phyloP scores from a whole-genome alignment of 2,113 vertebrate genomes.

The Limanda limanda region DNA sequence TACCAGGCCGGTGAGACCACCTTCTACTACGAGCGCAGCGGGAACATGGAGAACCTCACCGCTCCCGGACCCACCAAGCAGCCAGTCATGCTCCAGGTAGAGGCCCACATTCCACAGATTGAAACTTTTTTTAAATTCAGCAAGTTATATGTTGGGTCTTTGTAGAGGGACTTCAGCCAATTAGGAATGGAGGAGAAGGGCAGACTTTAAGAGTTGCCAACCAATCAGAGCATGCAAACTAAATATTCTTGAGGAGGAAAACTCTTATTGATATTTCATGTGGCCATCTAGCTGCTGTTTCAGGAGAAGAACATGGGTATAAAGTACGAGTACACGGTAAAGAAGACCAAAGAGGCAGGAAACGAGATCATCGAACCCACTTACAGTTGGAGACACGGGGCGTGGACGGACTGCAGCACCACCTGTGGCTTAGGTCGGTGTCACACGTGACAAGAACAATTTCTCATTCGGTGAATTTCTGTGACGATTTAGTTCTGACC shows the following conservation, averaged over 20 bases:
- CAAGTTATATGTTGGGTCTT: not conserved
- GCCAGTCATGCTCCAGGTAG: constrained; percentile 94
- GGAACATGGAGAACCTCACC: constrained; percentile 94
- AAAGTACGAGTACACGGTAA: constrained; percentile 91
- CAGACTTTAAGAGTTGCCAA: no score
- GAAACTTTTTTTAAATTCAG: no score
- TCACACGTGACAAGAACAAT: not conserved
- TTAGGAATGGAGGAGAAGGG: no score
- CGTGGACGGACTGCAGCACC: constrained; percentile 93
- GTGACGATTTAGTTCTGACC: not conserved
- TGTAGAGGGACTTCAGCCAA: not conserved
- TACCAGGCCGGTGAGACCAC: constrained; percentile 91
- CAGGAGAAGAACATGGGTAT: constrained; percentile 94
- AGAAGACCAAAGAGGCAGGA: constrained; percentile 84
- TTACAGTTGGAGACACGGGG: constrained; percentile 91
- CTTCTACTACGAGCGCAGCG: constrained; percentile 92
- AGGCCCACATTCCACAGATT: constrained; percentile 26
- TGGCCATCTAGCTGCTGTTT: constrained; percentile 88
- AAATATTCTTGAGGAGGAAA: no score
- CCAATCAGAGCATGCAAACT: no score
- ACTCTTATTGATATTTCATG: not conserved
- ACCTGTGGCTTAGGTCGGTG: constrained; percentile 90
- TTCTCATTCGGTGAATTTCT: not conserved
- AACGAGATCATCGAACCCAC: constrained; percentile 87
- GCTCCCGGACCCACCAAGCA: constrained; percentile 92